These are phyloP conservation scores for Lucilia cuprina DNA, from an alignment of 1,140 invertebrate genomes.

Conservation along the genomic window DNA sequence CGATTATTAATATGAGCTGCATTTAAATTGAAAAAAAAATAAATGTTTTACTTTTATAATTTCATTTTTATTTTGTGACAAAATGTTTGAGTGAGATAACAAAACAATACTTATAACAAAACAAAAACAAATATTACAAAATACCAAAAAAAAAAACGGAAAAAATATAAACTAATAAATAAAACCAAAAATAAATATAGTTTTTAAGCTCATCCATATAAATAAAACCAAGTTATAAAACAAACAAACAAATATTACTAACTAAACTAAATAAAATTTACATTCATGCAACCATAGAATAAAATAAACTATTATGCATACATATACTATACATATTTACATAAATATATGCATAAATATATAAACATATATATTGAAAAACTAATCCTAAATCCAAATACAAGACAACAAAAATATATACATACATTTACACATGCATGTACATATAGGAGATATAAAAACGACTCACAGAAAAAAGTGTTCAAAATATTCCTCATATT, in stretches of 20 bases:
- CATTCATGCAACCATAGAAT: background rate
- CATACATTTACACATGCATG: too few relatives aligned
- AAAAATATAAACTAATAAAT: slow-evolving; percentile 22
- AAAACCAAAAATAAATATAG: slow-evolving; percentile 22
- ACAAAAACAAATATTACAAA: slow-evolving; percentile 56
- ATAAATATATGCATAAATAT: too few relatives aligned
- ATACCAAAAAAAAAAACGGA: background rate
- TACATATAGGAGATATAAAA: too few relatives aligned
- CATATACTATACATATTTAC: too few relatives aligned
- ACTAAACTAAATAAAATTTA: slow-evolving; percentile 17
- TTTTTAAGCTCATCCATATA: slow-evolving; percentile 9
- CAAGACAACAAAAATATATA: too few relatives aligned
- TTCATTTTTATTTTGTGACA: slow-evolving; percentile 36
- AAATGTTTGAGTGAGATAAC: slow-evolving; percentile 61
- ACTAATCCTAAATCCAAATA: too few relatives aligned
- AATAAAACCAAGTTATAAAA: slow-evolving; percentile 28
- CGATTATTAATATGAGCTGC: background rate
- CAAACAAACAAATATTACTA: slow-evolving; percentile 14
- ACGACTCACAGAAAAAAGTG: too few relatives aligned
- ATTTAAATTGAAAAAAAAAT: slow-evolving; percentile 6
- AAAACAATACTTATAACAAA: slow-evolving; percentile 62
- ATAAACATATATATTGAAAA: too few relatives aligned
- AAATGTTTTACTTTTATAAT: background rate
- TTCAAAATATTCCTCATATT: too few relatives aligned
- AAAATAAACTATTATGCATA: too few relatives aligned